These are phyloP conservation scores for Columba livia DNA, from an alignment of 2,113 vertebrate species.

Conservation along the genomic window DNA sequence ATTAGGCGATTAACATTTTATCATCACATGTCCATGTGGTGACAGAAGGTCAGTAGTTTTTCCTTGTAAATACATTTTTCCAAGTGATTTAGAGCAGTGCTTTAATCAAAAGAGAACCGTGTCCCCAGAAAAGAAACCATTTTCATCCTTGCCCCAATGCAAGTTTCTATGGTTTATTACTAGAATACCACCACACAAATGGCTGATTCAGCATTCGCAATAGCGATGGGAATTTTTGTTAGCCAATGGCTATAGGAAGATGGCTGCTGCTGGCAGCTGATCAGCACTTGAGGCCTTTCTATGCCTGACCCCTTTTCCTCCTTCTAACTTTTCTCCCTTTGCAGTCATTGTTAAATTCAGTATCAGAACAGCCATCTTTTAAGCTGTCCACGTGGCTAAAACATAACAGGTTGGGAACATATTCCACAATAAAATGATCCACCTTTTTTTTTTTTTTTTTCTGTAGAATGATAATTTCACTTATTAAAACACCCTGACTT, in stretches of 20 bases:
- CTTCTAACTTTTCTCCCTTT: neutral
- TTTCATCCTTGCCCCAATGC: neutral
- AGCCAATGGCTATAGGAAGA: neutral
- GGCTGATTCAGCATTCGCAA: neutral
- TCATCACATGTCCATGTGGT: neutral
- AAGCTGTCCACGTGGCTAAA: neutral
- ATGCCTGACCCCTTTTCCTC: neutral
- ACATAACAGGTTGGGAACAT: neutral
- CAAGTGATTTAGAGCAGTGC: neutral
- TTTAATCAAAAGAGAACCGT: neutral
- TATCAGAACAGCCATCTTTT: neutral
- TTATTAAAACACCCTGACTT: neutral
- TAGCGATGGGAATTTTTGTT: neutral
- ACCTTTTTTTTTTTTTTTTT: neutral
- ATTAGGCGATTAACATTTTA: neutral
- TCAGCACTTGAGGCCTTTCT: neutral
- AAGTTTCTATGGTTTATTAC: neutral
- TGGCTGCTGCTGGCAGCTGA: neutral
- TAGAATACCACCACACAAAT: neutral
- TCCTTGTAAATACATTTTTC: neutral
- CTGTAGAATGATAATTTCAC: neutral
- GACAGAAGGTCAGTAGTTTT: neutral
- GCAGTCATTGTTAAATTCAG: neutral
- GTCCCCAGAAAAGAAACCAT: neutral
- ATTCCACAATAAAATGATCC: neutral